A percentile compares a stretch with the other conserved stretches of the same genome.
phyloP scores from a whole-genome alignment of 2,888 invertebrate genomes.

The Amorpha juglandis region DNA sequence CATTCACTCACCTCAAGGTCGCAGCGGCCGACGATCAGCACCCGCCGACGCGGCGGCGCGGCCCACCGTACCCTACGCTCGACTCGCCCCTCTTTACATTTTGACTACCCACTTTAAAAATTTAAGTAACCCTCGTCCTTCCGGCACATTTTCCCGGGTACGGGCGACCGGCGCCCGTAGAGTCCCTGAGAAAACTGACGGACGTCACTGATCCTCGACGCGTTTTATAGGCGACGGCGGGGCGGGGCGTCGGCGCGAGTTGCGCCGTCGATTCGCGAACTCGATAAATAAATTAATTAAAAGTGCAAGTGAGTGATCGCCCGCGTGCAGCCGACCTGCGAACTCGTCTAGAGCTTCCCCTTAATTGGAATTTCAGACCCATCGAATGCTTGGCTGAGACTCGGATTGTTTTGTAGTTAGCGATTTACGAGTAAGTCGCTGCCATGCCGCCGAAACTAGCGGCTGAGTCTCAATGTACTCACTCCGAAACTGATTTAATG shows the following conservation, averaged over 20 bases:
- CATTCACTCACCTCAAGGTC: conserved; percentile 80
- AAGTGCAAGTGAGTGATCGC: conserved; percentile 84
- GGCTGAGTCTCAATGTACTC: conserved; percentile 38
- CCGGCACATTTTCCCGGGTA: conserved; percentile 63
- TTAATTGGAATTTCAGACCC: conserved; percentile 77
- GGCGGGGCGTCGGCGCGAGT: conserved; percentile 78
- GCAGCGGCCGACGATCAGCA: conserved; percentile 47
- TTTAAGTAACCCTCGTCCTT: conserved; percentile 71
- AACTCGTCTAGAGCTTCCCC: conserved; percentile 68
- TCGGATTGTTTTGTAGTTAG: conserved; percentile 60
- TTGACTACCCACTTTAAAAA: conserved; percentile 59
- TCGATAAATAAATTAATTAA: conserved; percentile 85
- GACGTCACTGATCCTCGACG: conserved; percentile 65
- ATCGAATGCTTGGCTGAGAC: conserved; percentile 53
- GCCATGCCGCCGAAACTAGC: conserved; percentile 41
- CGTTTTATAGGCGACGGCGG: conserved; percentile 74
- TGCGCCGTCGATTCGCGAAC: conserved; percentile 83
- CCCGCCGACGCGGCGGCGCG: conserved; percentile 41
- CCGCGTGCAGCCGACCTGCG: conserved; percentile 73
- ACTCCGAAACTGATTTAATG: conserved; percentile 44
- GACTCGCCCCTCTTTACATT: conserved; percentile 59
- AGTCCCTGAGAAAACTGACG: conserved; percentile 80
- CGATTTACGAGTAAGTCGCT: conserved; percentile 52
- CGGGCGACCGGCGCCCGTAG: conserved; percentile 66
- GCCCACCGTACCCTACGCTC: conserved; percentile 61